These are phyloP conservation scores for Toxonevra muliebris DNA, from an alignment of 2,888 invertebrate genomes.

Conservation along the genomic window DNA sequence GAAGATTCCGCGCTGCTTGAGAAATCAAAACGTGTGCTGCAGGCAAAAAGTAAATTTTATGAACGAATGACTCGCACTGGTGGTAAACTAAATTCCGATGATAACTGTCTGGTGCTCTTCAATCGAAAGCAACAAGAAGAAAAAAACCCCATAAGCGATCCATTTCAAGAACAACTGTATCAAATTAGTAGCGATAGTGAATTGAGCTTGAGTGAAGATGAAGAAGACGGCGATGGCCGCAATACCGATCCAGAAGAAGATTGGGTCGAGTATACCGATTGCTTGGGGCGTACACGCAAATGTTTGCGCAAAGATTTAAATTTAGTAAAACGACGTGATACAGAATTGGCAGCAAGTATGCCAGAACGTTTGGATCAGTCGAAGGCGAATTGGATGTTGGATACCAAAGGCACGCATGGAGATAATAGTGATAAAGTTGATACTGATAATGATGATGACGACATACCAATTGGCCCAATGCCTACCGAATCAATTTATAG, in stretches of 20 bases:
- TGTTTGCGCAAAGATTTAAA: slow-evolving; percentile 82
- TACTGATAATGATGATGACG: slow-evolving; percentile 44
- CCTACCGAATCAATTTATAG: slow-evolving; percentile 58
- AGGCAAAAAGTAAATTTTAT: slow-evolving; percentile 65
- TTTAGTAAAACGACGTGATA: slow-evolving; percentile 73
- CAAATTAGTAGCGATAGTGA: slow-evolving; percentile 42
- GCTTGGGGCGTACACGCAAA: slow-evolving; percentile 85
- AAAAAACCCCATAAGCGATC: slow-evolving; percentile 47
- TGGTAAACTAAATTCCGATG: slow-evolving; percentile 61
- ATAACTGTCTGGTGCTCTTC: slow-evolving; percentile 63
- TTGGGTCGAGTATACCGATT: slow-evolving; percentile 89
- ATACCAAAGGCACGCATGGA: slow-evolving; percentile 45
- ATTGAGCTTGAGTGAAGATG: slow-evolving; percentile 65
- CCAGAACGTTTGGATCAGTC: slow-evolving; percentile 60
- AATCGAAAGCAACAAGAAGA: slow-evolving; percentile 63
- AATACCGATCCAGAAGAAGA: slow-evolving; percentile 70
- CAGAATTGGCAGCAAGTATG: slow-evolving; percentile 61
- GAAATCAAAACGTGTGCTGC: slow-evolving; percentile 65
- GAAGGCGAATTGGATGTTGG: slow-evolving; percentile 64
- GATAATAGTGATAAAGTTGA: too few relatives aligned
- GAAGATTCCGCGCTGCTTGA: slow-evolving; percentile 58
- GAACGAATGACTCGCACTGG: slow-evolving; percentile 64
- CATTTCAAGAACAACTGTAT: slow-evolving; percentile 13
- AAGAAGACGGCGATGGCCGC: slow-evolving; percentile 42
- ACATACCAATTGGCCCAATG: slow-evolving; percentile 57